Conservation (phyloP, 2,888 invertebrate genomes). For the Drosophila nr. perissopoda region DNA sequence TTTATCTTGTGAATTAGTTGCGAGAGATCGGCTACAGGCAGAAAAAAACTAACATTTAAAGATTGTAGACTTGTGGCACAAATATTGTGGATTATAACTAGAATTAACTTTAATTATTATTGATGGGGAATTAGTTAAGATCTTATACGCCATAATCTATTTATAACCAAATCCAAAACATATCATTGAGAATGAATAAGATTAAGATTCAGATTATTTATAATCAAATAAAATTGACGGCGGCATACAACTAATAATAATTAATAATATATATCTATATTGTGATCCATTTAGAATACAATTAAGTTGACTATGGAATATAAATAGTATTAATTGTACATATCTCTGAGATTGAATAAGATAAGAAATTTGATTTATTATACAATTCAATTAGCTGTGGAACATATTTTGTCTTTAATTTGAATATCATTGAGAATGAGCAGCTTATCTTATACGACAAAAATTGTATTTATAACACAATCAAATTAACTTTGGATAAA, state of each 20-base stretch:
- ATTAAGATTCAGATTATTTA: neutral
- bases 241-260: neutral
- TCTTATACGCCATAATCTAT: neutral
- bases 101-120: slow-evolving; percentile 1
- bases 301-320: neutral
- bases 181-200: neutral
- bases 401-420: neutral
- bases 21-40: slow-evolving; percentile 41
- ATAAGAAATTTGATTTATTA: neutral
- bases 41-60: slow-evolving; percentile 25
- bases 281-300: neutral
- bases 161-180: neutral
- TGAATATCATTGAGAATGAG: neutral
- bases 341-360: neutral
- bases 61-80: neutral
- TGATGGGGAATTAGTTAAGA: neutral
- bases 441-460: neutral
- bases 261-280: neutral
- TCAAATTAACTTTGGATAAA: neutral
- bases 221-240: neutral
- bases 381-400: neutral
- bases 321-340: neutral
- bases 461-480: neutral
- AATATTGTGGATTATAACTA: neutral
- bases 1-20: slow-evolving; percentile 77